Evolutionary conservation across 2,113 vertebrate species (phyloP), one percentile per base, ranked within the genome.

Genomic region (Progne subis): DNA sequence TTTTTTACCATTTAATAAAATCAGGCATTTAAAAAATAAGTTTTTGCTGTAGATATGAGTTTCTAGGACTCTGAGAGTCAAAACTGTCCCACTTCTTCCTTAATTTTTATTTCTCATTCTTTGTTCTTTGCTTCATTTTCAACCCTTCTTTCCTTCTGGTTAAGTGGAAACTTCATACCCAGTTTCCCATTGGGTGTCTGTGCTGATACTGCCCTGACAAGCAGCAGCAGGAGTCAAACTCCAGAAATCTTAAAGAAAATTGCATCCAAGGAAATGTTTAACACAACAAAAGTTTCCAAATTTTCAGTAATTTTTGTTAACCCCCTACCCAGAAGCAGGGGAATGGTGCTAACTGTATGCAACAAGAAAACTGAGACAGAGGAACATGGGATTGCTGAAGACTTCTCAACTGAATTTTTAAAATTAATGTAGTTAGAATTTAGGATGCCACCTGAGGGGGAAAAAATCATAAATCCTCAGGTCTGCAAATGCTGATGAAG

Each of bases 311-410:
- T 2, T 75, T 9, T 63, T 79, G 29, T 44, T 59, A 64, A 84
- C 46, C 8, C 6, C 2, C 4, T 8, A 19, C 1, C 2, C 9
- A 59, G 28, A 72, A 69, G 7, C 11, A 79, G 9, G 10, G 21
- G 85, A 86, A 59, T 28, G 3, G 20, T 77, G 11, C 32, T 37
- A 65, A 9, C 21, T 64, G 6, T 37, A 44, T 14, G 8, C 14
- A 72, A 61, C 31, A 65, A 50, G 49, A 92, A 81, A 91, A 21
- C 20, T 46, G 59, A 61, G 57, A 52, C 18, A 72, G 28, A 52
- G 24, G 34, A 92, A 43, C 14, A 17, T 34, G 24, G 31, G 5
- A 53, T 90, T 5, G 3, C 19, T 50, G 14, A 70, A 61, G 5
- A 55, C 8, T 49, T 74, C 32, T 89, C 57, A 82, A 52, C 0